Evolutionary conservation across 2,888 invertebrate species (phyloP), one percentile per base, ranked within the genome.

Genomic region (Lacanobia wlatinum): DNA sequence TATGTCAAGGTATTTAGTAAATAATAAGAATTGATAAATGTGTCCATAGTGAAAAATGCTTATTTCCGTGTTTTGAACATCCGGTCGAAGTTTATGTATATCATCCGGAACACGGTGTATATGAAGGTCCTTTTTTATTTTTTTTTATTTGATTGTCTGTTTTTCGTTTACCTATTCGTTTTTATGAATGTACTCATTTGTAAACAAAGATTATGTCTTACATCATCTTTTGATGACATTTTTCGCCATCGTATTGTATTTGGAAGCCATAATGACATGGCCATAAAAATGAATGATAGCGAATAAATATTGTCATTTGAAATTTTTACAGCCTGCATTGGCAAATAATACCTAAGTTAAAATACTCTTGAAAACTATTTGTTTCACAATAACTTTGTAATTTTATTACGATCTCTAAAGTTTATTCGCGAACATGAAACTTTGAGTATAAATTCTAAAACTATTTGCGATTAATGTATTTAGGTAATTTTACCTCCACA

Each of bases 351-450:
- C 23, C 56, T n/a, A 18, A 10, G 8, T 18, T 38, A 21, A 59
- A 28, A 43, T 28, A 48, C 28, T 40, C 21, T 60, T 67, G 38
- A 16, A 65, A 53, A 28, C 40, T 67, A 67, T 48, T 40, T 34
- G 53, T 60, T 14, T 60, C 16, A 73, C 66, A 59, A 46, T 43
- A 34, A 75, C 48, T 48, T 40, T 48, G 28, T 68, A n/a, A 40
- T 48, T 56, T 50, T 60, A 43, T 53, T 60, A 60, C 53, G 28
- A 21, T 43, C 40, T 50, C 23, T 5, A 40, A 40, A 21, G 28
- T 53, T 40, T 21, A 53, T 46, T 53, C 8, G 46, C 38, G 55
- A 46, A 76, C 63, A 76, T 53, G 43, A 70, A 76, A 77, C 23
- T 55, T 68, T 10, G 12, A 48, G n/a, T 58, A 28, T 38, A 28